Percentiles rank a stretch among this genome's conserved stretches.
Conservation (phyloP, 2,797 vertebrate species). For the Amphiprion clarkii region DNA sequence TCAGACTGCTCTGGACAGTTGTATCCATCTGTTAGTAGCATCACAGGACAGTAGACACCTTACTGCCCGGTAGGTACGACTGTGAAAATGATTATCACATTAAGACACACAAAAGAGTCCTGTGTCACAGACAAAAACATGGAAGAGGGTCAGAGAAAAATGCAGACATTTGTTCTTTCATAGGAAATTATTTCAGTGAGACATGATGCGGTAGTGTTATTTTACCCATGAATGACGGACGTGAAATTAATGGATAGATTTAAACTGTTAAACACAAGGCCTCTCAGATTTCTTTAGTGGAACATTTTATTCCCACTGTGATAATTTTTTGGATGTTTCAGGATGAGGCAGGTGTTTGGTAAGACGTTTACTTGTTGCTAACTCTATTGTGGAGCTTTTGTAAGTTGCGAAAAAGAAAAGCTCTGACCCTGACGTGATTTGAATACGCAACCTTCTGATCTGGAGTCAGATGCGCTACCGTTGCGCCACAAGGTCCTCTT, state of each 20-base stretch:
- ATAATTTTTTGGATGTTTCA: conserved; percentile 5
- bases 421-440: conserved; percentile 17
- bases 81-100: conserved; percentile 51
- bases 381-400: too few species aligned
- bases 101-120: conserved; percentile 44
- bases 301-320: neutral
- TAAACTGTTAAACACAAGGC: neutral
- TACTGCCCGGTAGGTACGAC: conserved; percentile 45
- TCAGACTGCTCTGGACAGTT: conserved; percentile 24
- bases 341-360: neutral
- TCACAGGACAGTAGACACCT: conserved; percentile 53
- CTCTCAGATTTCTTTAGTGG: neutral
- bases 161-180: conserved; percentile 43
- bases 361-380: neutral
- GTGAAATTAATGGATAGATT: conserved; percentile 3
- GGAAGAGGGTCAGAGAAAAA: conserved; percentile 25
- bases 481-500: conserved; percentile 21
- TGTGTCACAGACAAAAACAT: conserved; percentile 40
- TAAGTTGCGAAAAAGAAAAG: neutral
- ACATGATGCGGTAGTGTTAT: conserved; percentile 21
- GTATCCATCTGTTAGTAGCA: conserved; percentile 59
- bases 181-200: conserved; percentile 34
- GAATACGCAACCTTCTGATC: conserved; percentile 25
- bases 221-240: conserved; percentile 26
- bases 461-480: conserved; percentile 11